Percentiles rank a stretch among this genome's conserved stretches.
phyloP scores from a whole-genome alignment of 2,113 vertebrate species.

The Ciconia stormi region DNA sequence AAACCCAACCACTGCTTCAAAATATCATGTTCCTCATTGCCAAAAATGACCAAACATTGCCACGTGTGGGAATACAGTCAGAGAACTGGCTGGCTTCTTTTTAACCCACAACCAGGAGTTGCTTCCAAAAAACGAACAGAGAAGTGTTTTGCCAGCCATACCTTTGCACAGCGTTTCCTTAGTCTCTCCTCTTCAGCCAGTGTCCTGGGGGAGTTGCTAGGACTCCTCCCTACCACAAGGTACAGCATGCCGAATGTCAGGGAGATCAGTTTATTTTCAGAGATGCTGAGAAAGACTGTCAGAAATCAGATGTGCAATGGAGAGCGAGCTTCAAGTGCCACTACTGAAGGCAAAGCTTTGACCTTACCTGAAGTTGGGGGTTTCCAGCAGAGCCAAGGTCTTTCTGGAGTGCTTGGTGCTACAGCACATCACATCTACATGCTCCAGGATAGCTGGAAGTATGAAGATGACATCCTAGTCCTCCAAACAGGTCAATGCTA shows the following conservation, averaged over 20 bases:
- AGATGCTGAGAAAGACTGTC: neutral
- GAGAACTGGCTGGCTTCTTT: neutral
- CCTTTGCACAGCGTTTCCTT: neutral
- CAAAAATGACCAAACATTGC: neutral
- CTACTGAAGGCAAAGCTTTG: neutral
- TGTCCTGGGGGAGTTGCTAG: neutral
- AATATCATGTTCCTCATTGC: neutral
- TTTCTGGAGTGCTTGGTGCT: neutral
- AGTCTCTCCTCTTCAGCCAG: neutral
- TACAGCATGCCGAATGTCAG: neutral
- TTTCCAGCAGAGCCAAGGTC: neutral
- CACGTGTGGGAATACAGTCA: neutral
- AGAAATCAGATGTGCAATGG: neutral
- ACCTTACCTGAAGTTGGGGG: neutral
- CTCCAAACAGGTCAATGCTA: neutral
- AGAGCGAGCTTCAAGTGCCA: neutral
- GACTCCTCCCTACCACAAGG: neutral
- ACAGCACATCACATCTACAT: neutral
- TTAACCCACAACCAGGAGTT: neutral
- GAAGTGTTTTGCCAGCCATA: neutral
- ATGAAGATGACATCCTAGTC: neutral
- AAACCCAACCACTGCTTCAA: neutral
- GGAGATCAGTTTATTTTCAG: neutral
- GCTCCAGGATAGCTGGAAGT: neutral
- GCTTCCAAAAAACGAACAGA: neutral